Base-by-base conservation (phyloP, 2,888 invertebrate species). In the Emmelina monodactyla region DNA sequence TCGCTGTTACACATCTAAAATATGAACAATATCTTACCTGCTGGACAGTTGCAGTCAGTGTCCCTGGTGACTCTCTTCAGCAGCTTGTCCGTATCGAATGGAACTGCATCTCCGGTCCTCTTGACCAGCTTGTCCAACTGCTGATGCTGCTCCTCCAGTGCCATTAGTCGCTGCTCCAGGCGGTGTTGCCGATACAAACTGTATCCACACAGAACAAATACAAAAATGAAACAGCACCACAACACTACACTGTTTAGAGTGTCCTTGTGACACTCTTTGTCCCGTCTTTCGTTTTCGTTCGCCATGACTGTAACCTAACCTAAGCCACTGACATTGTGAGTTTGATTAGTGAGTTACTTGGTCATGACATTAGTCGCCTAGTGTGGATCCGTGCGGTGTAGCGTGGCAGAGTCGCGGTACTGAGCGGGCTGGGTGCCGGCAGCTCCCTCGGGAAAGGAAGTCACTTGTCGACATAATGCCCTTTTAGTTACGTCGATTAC, bases 361-460 rank as follows among this genome's bases (percentile, higher is more conserved):
- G 25, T 25, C 25, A 11, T 4, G n/a, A 25, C n/a, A n/a, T n/a
- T 5, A 10, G n/a, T 34, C 16, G 50, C 49, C 49, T 47, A 46
- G 33, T 40, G 39, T 37, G 47, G 36, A 38, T 41, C 43, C 44
- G 46, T 53, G 50, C 45, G 49, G 39, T 46, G 46, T 45, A 49
- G 45, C 34, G 34, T 40, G 44, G 37, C 44, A 46, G 45, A 43
- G 45, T 45, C 43, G 38, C 38, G 34, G 38, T 47, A 60, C 60
- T 58, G 58, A 50, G 47, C 39, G 43, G 43, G 38, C 32, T 19
- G 44, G 41, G 45, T 44, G 46, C 46, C 50, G 45, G 49, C 57
- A 22, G 58, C 54, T 64, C 67, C 65, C 75, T 60, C 72, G 73
- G 70, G 76, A 78, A 70, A 68, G 78, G 78, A 78, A 69, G 68